Percentiles rank a stretch among this genome's conserved stretches.
Evolutionary conservation across 2,113 vertebrate genomes (phyloP).

Genomic region (Ageneiosus marmoratus): DNA sequence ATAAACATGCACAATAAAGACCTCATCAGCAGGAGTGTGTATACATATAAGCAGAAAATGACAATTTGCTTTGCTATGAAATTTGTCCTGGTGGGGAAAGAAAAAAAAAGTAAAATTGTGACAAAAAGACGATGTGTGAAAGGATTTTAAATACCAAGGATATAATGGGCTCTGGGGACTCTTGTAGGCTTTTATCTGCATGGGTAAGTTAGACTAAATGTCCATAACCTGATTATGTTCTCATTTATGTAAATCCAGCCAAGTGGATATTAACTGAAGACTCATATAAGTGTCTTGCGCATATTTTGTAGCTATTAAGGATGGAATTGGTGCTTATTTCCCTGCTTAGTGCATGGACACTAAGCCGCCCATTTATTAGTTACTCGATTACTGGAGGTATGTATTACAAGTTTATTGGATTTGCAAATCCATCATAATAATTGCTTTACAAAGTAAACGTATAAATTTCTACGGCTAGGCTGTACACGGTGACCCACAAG

Average conservation of each 20-base stretch:
- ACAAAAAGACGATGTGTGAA: background rate
- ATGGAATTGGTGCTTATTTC: constrained; percentile 30
- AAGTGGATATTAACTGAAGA: constrained; percentile 3
- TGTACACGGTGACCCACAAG: too few species aligned
- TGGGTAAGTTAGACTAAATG: constrained; percentile 10
- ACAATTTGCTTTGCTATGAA: background rate
- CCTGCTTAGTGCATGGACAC: constrained; percentile 12
- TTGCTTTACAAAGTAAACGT: background rate
- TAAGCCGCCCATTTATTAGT: background rate
- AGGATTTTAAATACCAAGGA: constrained; percentile 1
- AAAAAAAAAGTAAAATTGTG: background rate
- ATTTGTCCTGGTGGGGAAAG: background rate
- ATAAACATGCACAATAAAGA: constrained; percentile 87
- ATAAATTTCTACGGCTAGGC: background rate
- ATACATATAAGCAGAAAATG: constrained; percentile 81
- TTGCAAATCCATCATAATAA: background rate
- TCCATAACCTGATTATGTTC: constrained; percentile 7
- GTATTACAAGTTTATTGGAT: constrained; percentile 7
- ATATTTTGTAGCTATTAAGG: constrained; percentile 26
- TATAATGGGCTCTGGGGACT: background rate
- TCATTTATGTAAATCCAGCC: constrained; percentile 26
- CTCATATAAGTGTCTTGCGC: constrained; percentile 23
- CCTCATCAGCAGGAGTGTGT: constrained; percentile 85
- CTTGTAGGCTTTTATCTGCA: background rate
- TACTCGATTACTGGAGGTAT: background rate